Evolutionary conservation across 2,113 vertebrate species (phyloP), one percentile per base, ranked within the genome.

Genomic region (Phrynosoma blainvillii): DNA sequence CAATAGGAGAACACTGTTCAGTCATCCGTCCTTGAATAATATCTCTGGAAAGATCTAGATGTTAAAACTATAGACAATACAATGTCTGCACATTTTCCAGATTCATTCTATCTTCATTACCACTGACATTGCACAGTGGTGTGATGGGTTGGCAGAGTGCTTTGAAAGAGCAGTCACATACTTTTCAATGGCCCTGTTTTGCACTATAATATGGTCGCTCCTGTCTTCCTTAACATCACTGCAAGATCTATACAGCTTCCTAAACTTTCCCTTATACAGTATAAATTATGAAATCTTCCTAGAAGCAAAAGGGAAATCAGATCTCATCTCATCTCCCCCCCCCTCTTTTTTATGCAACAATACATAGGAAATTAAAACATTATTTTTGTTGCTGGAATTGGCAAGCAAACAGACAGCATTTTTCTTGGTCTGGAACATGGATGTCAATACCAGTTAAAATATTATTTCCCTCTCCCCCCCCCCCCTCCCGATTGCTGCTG

Each of bases 371-470:
- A 96, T 95, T 85, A 95, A 96, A 96, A 91, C 89, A 94, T 95
- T 93, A 25, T 92, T 95, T 95, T 95, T 95, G 77, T 94, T 94
- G 73, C 86, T 95, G 91, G 89, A 96, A 90, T 92, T 95, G 92
- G 92, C 89, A 82, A 80, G 86, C 56, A 84, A 96, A 94, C 93
- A 97, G 92, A 93, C 77, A 94, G 75, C 30, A 89, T 90, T 93
- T 94, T 93, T 90, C 90, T 94, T 94, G 89, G 89, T 96, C 85
- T 96, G 90, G 81, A 96, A 82, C 75, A 92, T 91, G 91, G 86
- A 95, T 96, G 94, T 96, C 95, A 95, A 89, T 92, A 93, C 84
- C 88, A 96, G 85, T 96, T 95, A 95, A 96, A 96, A 96, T 95
- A 95, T 91, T 94, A 85, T 94, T 84, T 78, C 91, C 0, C 0